A percentile compares a stretch with the other conserved stretches of the same genome.
phyloP scores from a whole-genome alignment of 2,113 vertebrate species.

The Neodon shergylaensis region DNA sequence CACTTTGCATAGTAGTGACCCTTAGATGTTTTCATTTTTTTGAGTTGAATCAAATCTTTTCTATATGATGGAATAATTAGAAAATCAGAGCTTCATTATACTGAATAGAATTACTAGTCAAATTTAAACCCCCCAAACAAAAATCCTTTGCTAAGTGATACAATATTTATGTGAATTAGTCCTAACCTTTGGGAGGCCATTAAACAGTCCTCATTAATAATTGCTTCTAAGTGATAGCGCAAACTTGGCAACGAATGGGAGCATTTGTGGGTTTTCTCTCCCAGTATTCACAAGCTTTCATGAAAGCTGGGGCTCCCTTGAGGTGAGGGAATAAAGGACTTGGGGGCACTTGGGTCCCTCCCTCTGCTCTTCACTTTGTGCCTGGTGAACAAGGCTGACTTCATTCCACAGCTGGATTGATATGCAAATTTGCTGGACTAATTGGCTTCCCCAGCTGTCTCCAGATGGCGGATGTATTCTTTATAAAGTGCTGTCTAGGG shows the following conservation, averaged over 20 bases:
- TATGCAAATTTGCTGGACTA: conserved; percentile 83
- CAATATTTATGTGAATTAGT: conserved; percentile 78
- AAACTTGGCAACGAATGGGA: conserved; percentile 56
- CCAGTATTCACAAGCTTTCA: conserved; percentile 68
- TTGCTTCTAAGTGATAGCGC: conserved; percentile 30
- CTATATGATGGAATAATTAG: conserved; percentile 45
- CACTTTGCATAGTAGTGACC: not conserved
- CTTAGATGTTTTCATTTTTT: conserved; percentile 22
- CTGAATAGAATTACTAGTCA: conserved; percentile 49
- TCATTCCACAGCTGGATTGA: conserved; percentile 78
- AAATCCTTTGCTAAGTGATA: conserved; percentile 66
- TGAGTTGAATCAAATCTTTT: conserved; percentile 23
- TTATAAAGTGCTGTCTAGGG: conserved; percentile 78
- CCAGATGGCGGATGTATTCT: conserved; percentile 81
- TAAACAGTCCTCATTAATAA: conserved; percentile 58
- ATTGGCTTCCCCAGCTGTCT: conserved; percentile 84
- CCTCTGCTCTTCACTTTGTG: conserved; percentile 57
- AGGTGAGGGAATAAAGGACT: conserved; percentile 66
- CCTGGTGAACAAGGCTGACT: conserved; percentile 65
- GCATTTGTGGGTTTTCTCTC: conserved; percentile 53
- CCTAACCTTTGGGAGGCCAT: conserved; percentile 50
- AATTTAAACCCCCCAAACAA: conserved; percentile 62
- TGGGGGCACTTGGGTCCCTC: conserved; percentile 64
- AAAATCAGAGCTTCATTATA: conserved; percentile 55
- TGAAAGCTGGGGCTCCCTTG: conserved; percentile 62